Percentiles rank a stretch among this genome's conserved stretches.
Conservation (phyloP, 1,140 invertebrate species). For the Camponotus pennsylvanicus region DNA sequence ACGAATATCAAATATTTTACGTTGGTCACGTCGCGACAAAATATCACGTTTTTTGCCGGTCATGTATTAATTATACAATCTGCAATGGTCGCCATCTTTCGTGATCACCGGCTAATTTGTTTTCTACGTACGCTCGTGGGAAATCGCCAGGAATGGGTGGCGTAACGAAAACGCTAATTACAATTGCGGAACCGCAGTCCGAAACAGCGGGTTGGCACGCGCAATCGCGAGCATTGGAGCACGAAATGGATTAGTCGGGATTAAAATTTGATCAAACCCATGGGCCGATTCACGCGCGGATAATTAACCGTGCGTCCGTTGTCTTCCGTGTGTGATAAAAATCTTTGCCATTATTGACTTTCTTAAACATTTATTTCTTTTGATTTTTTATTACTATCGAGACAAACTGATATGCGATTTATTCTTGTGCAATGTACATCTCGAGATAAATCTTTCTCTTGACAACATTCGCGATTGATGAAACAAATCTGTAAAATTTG, state of each 20-base stretch:
- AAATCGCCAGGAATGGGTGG: constrained; percentile 43
- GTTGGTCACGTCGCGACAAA: not conserved
- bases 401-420: not conserved
- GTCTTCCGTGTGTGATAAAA: not conserved
- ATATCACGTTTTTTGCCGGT: constrained; percentile 17
- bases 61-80: constrained; percentile 44
- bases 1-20: constrained; percentile 28
- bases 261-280: constrained; percentile 65
- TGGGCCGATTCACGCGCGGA: constrained; percentile 15
- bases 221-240: constrained; percentile 44
- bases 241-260: constrained; percentile 56
- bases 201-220: constrained; percentile 39
- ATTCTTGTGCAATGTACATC: not conserved
- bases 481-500: not conserved
- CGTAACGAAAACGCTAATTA: constrained; percentile 63
- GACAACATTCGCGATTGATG: not conserved
- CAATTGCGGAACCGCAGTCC: constrained; percentile 35
- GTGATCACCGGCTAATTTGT: constrained; percentile 32
- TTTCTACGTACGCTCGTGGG: constrained; percentile 43
- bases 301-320: constrained; percentile 51
- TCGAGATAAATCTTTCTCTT: not conserved
- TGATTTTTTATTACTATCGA: not conserved
- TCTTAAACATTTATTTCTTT: not conserved
- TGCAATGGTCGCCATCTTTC: constrained; percentile 22
- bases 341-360: constrained; percentile 1